Conservation (phyloP, 2,888 invertebrate genomes). For the Chymomyza caudatula region DNA sequence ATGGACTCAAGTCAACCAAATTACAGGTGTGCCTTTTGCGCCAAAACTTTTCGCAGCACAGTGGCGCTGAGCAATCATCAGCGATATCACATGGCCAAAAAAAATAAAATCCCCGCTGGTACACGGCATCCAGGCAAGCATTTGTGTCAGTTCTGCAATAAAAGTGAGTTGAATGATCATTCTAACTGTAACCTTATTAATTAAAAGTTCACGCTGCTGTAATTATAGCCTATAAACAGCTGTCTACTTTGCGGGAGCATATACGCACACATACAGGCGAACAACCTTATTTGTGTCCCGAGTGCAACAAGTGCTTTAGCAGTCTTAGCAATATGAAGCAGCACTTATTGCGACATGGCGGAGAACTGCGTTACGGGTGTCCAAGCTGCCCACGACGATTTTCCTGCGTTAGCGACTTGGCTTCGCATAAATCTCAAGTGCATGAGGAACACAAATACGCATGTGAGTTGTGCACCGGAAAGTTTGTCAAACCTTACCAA, state of each 20-base stretch:
- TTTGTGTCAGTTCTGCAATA: constrained; percentile 23
- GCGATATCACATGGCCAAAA: not conserved
- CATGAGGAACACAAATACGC: not conserved
- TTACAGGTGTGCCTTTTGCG: constrained; percentile 75
- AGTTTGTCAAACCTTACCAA: constrained; percentile 25
- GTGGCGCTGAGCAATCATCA: not conserved
- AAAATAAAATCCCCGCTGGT: not conserved
- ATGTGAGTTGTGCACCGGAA: constrained; percentile 22
- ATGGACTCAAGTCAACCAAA: constrained; percentile 73
- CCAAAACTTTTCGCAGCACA: not conserved
- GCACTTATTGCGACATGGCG: not conserved
- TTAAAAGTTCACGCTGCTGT: too few species aligned
- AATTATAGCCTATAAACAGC: too few species aligned
- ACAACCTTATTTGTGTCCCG: constrained; percentile 27
- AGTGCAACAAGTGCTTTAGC: not conserved
- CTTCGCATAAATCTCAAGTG: not conserved
- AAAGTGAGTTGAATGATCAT: too few species aligned
- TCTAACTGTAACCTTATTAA: too few species aligned
- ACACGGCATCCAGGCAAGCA: not conserved
- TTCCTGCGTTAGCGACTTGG: not conserved
- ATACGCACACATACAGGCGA: constrained; percentile 12
- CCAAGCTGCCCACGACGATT: not conserved
- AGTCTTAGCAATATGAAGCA: not conserved
- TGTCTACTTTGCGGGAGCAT: too few species aligned
- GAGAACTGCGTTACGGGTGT: not conserved